These are phyloP conservation scores for Brachionus sp. DNA, from an alignment of 1,140 invertebrate genomes.

Conservation along the genomic window DNA sequence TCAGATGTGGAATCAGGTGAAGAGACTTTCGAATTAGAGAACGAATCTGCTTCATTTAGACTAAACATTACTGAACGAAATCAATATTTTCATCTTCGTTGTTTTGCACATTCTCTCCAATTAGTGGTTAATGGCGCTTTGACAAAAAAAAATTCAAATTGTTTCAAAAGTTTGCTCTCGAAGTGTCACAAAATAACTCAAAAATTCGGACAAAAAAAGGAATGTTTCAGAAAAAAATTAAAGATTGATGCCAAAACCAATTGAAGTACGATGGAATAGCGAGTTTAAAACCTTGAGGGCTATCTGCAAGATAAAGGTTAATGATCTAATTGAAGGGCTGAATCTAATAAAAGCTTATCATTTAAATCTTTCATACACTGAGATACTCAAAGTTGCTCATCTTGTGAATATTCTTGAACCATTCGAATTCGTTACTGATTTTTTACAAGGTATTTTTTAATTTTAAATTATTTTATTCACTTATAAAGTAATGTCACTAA, in stretches of 20 bases:
- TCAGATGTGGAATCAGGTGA: too few species aligned
- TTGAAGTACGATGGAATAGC: not conserved
- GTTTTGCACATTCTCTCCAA: not conserved
- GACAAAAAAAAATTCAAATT: not conserved
- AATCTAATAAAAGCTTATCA: not conserved
- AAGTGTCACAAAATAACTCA: not conserved
- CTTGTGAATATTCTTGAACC: not conserved
- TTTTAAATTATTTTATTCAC: not conserved
- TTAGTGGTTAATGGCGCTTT: not conserved
- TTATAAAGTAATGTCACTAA: too few species aligned
- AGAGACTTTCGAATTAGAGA: too few species aligned
- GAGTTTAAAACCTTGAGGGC: not conserved
- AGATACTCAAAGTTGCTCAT: not conserved
- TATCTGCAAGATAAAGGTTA: not conserved
- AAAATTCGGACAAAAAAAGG: not conserved
- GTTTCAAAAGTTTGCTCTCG: not conserved
- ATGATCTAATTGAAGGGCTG: not conserved
- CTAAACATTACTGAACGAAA: not conserved
- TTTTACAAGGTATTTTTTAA: not conserved
- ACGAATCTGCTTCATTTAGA: not conserved
- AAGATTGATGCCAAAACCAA: not conserved
- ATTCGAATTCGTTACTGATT: conserved; percentile 8
- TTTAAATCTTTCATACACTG: not conserved
- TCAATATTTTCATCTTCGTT: not conserved
- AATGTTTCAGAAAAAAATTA: not conserved